These are phyloP conservation scores for Nymphalis polychloros DNA, from an alignment of 2,888 invertebrate genomes.

Conservation along the genomic window DNA sequence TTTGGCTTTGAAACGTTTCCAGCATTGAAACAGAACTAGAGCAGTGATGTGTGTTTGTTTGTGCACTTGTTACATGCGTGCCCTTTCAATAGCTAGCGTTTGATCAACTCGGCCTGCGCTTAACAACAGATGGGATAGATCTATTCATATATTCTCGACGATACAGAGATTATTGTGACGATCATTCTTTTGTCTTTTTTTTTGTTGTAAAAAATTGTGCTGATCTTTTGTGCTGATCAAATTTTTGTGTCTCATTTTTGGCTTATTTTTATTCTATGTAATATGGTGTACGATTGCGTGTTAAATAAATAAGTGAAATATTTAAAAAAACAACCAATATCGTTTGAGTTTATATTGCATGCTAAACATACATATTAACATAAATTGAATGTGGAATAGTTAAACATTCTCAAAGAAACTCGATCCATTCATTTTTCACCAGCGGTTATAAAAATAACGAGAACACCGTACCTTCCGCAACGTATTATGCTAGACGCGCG, in stretches of 20 bases:
- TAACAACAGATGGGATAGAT: neutral
- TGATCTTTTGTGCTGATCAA: too few relatives aligned
- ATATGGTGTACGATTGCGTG: neutral
- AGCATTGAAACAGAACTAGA: neutral
- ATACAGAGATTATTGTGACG: too few relatives aligned
- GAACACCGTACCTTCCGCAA: conserved; percentile 1
- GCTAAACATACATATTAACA: neutral
- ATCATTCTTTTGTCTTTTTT: too few relatives aligned
- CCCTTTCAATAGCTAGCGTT: conserved; percentile 22
- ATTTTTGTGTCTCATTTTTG: neutral
- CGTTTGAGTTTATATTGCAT: neutral
- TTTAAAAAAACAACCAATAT: neutral
- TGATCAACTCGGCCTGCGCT: conserved; percentile 16
- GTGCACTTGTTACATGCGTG: conserved; percentile 9
- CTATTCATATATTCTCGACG: too few relatives aligned
- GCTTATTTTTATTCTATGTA: neutral
- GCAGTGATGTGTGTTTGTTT: neutral
- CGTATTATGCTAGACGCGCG: conserved; percentile 8
- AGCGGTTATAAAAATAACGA: conserved; percentile 13
- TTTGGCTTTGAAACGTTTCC: conserved; percentile 1
- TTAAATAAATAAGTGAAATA: neutral
- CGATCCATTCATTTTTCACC: conserved; percentile 11
- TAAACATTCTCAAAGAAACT: conserved; percentile 8
- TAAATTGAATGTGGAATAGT: conserved; percentile 7
- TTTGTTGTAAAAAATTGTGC: too few relatives aligned